Percentiles rank a stretch among this genome's conserved stretches.
phyloP scores from a whole-genome alignment of 2,888 invertebrate genomes.

The Epiblema foenella region DNA sequence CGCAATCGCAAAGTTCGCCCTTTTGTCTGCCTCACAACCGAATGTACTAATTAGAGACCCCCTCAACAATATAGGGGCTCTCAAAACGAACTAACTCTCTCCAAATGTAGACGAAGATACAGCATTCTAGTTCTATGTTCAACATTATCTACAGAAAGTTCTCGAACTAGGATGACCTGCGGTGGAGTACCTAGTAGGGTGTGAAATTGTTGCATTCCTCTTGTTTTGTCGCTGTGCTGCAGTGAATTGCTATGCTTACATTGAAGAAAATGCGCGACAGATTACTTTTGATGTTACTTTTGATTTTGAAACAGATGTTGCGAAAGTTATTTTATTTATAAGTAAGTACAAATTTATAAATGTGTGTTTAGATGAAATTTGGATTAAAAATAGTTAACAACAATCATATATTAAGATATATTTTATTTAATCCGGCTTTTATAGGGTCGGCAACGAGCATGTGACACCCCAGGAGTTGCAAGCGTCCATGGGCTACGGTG shows the following conservation, averaged over 20 bases:
- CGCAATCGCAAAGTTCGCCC: conserved; percentile 70
- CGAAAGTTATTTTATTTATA: not conserved
- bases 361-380: too few relatives aligned
- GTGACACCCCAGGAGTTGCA: too few relatives aligned
- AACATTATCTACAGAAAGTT: conserved; percentile 60
- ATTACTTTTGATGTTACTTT: not conserved
- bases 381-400: too few relatives aligned
- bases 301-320: not conserved
- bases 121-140: conserved; percentile 6
- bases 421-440: too few relatives aligned
- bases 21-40: conserved; percentile 66
- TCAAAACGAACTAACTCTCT: not conserved
- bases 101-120: not conserved
- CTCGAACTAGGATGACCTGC: conserved; percentile 60
- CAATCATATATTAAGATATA: too few relatives aligned
- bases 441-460: too few relatives aligned
- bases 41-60: conserved; percentile 80
- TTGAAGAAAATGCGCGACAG: conserved; percentile 18
- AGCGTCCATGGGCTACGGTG: too few relatives aligned
- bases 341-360: not conserved
- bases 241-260: conserved; percentile 21
- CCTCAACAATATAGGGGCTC: conserved; percentile 40
- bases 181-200: conserved; percentile 48
- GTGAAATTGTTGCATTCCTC: conserved; percentile 23
- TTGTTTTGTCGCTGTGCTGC: conserved; percentile 13